Evolutionary conservation across 2,888 invertebrate species (phyloP), one percentile per base, ranked within the genome.

Genomic region (Cremastinae sp.): DNA sequence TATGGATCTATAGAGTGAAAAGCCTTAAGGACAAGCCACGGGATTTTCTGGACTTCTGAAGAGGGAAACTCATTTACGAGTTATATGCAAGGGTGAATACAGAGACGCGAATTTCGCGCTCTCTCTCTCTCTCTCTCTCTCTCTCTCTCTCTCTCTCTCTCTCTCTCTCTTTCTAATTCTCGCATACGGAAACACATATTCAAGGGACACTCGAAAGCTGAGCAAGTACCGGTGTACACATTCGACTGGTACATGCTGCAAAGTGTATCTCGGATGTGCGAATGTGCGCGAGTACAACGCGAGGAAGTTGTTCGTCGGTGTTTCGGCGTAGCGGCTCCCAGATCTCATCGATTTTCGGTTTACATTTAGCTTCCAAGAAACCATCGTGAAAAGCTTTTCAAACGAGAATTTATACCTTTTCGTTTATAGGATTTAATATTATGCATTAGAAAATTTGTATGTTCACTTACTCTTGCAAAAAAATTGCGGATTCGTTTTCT

Each of bases 41-140:
- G 83, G 84, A 85, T 85, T 87, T 86, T 84, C 83, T 83, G 77
- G 81, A 80, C 83, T 84, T 81, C 79, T 83, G 78, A 70, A 80
- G 80, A 78, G 75, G 81, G 78, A 75, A 74, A 75, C 79, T 79
- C 79, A 80, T 74, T 73, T 76, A 77, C 65, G 41, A 69, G 36
- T 43, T 70, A 69, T 16, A 56, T 8, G 43, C 12, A 38, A 34
- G 49, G 45, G 59, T 47, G 53, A 14, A 14, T 7, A 12, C 18
- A 56, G 34, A 10, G 28, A 28, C 58, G 14, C 49, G 49, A 28
- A n/a, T 28, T 28, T 28, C 12, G n/a, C 53, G 7, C 9, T 28
- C 28, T 28, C 28, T 28, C 28, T 28, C 28, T 28, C 28, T 28
- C 5, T 28, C 12, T 22, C 53, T 9, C 9, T 28, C 28, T 28